These are phyloP conservation scores for Diadumene lineata DNA, from an alignment of 92 coral and sea anemone genomes.

Conservation along the genomic window DNA sequence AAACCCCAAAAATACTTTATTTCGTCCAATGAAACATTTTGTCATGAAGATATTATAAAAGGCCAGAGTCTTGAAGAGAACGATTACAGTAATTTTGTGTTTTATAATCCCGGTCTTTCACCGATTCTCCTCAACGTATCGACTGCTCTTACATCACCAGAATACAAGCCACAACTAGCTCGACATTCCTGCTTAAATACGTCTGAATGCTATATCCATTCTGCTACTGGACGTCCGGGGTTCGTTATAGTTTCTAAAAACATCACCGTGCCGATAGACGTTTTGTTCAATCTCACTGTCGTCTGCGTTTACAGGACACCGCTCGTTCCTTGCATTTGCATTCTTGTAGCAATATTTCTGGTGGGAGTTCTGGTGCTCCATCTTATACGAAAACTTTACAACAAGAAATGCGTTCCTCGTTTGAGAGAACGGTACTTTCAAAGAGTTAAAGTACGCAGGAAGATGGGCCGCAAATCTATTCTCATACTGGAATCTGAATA, in stretches of 20 bases:
- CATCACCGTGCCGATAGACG: not conserved
- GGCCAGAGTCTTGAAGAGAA: not conserved
- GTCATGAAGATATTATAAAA: not conserved
- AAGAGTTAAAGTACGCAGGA: not conserved
- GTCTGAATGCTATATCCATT: not conserved
- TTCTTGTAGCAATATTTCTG: not conserved
- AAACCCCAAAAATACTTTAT: not conserved
- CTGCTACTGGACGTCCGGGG: not conserved
- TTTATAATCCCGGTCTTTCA: not conserved
- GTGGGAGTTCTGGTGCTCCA: not conserved
- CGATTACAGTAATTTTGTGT: constrained; percentile 4
- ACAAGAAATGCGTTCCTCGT: not conserved
- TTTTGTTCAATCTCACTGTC: not conserved
- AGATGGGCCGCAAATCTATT: not conserved
- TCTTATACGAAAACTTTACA: not conserved
- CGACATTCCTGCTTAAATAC: not conserved
- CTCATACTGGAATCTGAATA: not conserved
- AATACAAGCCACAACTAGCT: not conserved
- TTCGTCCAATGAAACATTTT: not conserved
- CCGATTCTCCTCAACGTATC: not conserved
- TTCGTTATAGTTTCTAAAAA: constrained; percentile 1
- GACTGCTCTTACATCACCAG: not conserved
- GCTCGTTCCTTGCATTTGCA: not conserved
- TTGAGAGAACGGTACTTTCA: not conserved
- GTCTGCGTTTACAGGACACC: not conserved